A percentile compares a stretch with the other conserved stretches of the same genome.
These are phyloP conservation scores for Automeris io DNA, from an alignment of 2,888 invertebrate species.

Conservation along the genomic window DNA sequence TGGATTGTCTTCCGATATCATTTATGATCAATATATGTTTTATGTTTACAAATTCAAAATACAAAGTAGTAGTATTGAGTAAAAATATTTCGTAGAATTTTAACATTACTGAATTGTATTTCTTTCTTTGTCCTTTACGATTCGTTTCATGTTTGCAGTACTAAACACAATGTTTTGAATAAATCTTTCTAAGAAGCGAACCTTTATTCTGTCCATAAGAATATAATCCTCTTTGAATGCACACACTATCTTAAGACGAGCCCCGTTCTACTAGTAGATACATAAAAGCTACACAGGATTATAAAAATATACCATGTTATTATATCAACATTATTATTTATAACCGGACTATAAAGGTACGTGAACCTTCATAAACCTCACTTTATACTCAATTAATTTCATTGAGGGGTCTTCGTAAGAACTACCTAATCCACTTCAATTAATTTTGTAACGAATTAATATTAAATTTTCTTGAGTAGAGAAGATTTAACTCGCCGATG, in stretches of 20 bases:
- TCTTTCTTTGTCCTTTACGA: no score
- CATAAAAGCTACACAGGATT: background rate
- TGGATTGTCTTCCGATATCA: no score
- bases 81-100: no score
- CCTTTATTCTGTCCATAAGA: background rate
- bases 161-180: background rate
- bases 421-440: conserved; percentile 26
- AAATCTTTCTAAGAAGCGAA: background rate
- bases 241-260: background rate
- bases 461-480: conserved; percentile 30
- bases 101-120: no score
- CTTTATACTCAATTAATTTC: conserved; percentile 22
- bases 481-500: conserved; percentile 21
- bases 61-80: no score
- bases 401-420: conserved; percentile 17
- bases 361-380: conserved; percentile 6
- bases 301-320: background rate
- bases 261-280: background rate
- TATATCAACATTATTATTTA: background rate
- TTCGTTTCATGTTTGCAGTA: no score
- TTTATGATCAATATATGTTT: no score
- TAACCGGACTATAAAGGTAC: conserved; percentile 6
- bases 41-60: no score
- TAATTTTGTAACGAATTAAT: conserved; percentile 38
- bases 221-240: background rate